Base-by-base conservation (phyloP, 2,888 invertebrate genomes). In the Drosophila nigricruria region DNA sequence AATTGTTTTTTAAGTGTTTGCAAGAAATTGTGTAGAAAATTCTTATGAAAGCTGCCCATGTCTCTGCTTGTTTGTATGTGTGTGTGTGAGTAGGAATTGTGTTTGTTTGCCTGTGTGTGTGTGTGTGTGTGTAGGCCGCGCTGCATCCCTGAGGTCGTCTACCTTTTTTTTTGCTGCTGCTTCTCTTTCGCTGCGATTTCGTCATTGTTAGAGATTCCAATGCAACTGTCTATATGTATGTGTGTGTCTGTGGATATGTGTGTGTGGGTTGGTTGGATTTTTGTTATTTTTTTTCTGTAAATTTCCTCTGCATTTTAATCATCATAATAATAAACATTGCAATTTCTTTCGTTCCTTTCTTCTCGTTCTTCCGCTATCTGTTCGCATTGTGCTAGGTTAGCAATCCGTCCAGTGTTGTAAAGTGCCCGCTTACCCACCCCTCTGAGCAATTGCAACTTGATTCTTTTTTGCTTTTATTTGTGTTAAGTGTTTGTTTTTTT, bases 121-220 rank as follows among this genome's bases (percentile, higher is more conserved):
- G 57, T 60, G 50, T 32, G 10, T 30, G 34, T 34, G 34, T 47
- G 45, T 16, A 10, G 47, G 59, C 59, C 45, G 77, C 75, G 50
- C 60, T 65, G 80, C 80, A 77, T 77, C 70, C 67, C 68, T 70
- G 71, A 81, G 85, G 85, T 85, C 85, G 81, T 84, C 77, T 45
- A 85, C 85, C 85, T 85, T 75, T 71, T 77, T 79, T 63, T 3
- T 2, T 45, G 45, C 47, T 47, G 27, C 47, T 47, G n/a, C n/a
- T 30, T 62, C 71, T 67, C 69, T 67, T 77, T 63, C 42, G 61
- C 67, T 64, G 64, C 60, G 65, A 73, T 83, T 73, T 82, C 71
- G 81, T 74, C 79, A 73, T 76, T 77, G 72, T 79, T 79, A 18
- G 66, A 76, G 72, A 68, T 77, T 68, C 47, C 47, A 59, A 32